A percentile compares a stretch with the other conserved stretches of the same genome.
Conservation (phyloP, 1,140 invertebrate species). For the Kradibia gibbosae region DNA sequence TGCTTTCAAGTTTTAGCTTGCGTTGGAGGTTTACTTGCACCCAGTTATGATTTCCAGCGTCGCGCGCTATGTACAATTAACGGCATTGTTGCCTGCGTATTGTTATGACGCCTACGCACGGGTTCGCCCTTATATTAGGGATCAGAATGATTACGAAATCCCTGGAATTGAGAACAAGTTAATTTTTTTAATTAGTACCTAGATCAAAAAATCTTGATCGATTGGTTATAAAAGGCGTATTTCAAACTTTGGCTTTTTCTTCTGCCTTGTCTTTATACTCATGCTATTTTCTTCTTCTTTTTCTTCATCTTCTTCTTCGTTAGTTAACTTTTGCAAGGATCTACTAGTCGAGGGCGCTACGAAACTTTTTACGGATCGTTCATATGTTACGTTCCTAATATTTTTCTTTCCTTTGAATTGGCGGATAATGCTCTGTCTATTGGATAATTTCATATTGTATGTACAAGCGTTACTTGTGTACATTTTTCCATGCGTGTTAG, state of each 20-base stretch:
- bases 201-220: background rate
- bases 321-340: too few species aligned
- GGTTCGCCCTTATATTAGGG: background rate
- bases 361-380: too few species aligned
- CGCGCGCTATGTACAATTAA: constrained; percentile 26
- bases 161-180: background rate
- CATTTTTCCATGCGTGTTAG: background rate
- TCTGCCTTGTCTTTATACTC: background rate
- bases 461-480: background rate
- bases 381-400: too few species aligned
- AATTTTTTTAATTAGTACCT: constrained; percentile 1
- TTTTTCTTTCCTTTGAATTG: too few species aligned
- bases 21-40: background rate
- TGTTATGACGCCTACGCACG: constrained; percentile 7
- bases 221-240: background rate
- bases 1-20: constrained; percentile 2
- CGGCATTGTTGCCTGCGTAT: constrained; percentile 30
- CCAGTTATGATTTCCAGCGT: background rate
- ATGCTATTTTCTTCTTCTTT: background rate
- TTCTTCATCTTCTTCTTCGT: background rate
- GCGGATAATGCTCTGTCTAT: too few species aligned
- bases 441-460: too few species aligned
- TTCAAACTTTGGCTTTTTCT: background rate
- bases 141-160: background rate
- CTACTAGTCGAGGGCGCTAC: too few species aligned